These are phyloP conservation scores for Danio tinwini DNA, from an alignment of 2,797 vertebrate genomes.

Conservation along the genomic window DNA sequence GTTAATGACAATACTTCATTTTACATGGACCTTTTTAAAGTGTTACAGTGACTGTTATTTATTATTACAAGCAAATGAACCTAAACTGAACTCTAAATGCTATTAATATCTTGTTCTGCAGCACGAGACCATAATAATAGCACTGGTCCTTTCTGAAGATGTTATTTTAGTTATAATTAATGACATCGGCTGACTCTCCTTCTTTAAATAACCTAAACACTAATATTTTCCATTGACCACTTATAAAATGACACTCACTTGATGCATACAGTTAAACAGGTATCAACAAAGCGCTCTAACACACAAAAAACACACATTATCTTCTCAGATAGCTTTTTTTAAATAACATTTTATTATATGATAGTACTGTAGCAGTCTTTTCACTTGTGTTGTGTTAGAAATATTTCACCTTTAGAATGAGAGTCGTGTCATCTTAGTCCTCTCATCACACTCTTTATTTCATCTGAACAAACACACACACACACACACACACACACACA, in stretches of 20 bases:
- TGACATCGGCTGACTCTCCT: conserved; percentile 29
- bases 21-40: not conserved
- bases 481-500: too few species aligned
- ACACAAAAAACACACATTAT: conserved; percentile 11
- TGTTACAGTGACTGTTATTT: not conserved
- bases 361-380: not conserved
- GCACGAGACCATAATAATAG: not conserved
- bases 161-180: conserved; percentile 4
- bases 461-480: not conserved
- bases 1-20: not conserved
- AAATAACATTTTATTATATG: not conserved
- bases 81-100: not conserved
- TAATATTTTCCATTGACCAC: conserved; percentile 21
- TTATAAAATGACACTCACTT: conserved; percentile 45
- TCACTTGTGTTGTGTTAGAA: not conserved
- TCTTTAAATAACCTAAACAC: conserved; percentile 45
- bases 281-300: not conserved
- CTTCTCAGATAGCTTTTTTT: not conserved
- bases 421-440: not conserved
- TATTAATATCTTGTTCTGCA: not conserved
- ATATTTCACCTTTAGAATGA: conserved; percentile 18
- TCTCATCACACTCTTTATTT: too few species aligned
- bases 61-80: not conserved
- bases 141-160: not conserved
- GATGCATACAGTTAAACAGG: conserved; percentile 1